Evolutionary conservation across 2,888 invertebrate species (phyloP), one percentile per base, ranked within the genome.

Genomic region (Synanthedon myopaeformis): DNA sequence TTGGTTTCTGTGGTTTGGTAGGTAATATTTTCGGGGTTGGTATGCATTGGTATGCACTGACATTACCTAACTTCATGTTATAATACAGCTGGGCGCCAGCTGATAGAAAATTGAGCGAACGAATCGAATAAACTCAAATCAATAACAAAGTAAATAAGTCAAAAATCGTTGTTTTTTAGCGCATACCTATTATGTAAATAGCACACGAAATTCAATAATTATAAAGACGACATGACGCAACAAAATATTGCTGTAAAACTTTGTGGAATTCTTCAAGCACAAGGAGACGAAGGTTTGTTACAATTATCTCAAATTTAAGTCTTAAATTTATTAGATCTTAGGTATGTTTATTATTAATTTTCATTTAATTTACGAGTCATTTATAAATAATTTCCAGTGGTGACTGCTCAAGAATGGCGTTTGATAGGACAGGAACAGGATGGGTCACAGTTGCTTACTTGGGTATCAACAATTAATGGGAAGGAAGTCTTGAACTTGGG

Each of bases 351-450:
- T 23, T 5, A 52, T 49, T 51, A 17, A 41, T 52, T 51, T 41
- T 19, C 23, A 8, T 41, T 54, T 52, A 41, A 41, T 42, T 41
- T 13, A 41, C 4, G 4, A 51, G 28, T n/a, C 3, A 11, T 42
- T 23, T 19, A 51, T 6, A 12, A 42, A 12, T 28, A 41, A 11
- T 54, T 77, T 81, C 42, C 74, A 92, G 91, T 89, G 59, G 75
- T 87, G 58, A 89, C 89, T 70, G 92, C 92, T 1, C 90, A 91
- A 60, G 93, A 94, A 85, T 94, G 94, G 94, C 91, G 94, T 55
- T 84, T 95, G 54, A 78, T 95, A 59, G 94, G 95, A 0, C 94
- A 95, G 76, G 95, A 95, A 70, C 92, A 92, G 74, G 92, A 94
- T 74, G 93, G 93, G 3, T 90, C 90, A 0, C 86, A 94, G 66